These are phyloP conservation scores for Macroramphosus scolopax DNA, from an alignment of 2,797 vertebrate genomes.

Conservation along the genomic window DNA sequence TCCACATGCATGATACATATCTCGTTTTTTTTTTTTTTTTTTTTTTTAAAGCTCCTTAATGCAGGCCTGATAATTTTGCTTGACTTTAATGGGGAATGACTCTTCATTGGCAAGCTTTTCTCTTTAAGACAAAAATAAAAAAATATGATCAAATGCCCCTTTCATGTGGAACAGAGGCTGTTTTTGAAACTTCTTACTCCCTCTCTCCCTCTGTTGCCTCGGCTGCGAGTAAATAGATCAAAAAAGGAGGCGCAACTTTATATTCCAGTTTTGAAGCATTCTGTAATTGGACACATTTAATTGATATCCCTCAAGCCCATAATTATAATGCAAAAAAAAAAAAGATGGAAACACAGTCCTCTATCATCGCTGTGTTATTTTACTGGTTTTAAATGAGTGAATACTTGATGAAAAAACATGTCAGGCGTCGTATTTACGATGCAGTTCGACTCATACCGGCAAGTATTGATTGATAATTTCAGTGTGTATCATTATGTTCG, in stretches of 20 bases:
- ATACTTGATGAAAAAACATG: constrained; percentile 48
- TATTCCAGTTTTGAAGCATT: constrained; percentile 74
- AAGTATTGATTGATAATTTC: constrained; percentile 64
- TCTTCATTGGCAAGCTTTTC: constrained; percentile 77
- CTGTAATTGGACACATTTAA: constrained; percentile 77
- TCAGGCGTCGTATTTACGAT: constrained; percentile 47
- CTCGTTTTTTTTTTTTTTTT: constrained; percentile 36
- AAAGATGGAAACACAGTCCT: constrained; percentile 35
- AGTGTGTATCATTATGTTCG: constrained; percentile 48
- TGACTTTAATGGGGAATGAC: constrained; percentile 81
- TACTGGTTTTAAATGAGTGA: constrained; percentile 44
- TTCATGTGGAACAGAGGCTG: constrained; percentile 78
- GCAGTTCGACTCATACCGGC: constrained; percentile 38
- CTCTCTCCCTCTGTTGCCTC: constrained; percentile 64
- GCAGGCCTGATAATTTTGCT: constrained; percentile 79
- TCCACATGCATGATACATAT: constrained; percentile 86
- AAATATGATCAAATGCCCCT: constrained; percentile 78
- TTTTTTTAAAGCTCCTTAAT: constrained; percentile 79
- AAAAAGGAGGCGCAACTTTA: constrained; percentile 70
- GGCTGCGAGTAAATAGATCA: constrained; percentile 77
- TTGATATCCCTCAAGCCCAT: constrained; percentile 75
- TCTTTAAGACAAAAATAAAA: constrained; percentile 77
- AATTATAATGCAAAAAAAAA: constrained; percentile 65
- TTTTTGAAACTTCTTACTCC: constrained; percentile 76
- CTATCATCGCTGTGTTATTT: constrained; percentile 45